These are phyloP conservation scores for Hirtodrosophila histrioides DNA, from an alignment of 2,888 invertebrate species.

Conservation along the genomic window DNA sequence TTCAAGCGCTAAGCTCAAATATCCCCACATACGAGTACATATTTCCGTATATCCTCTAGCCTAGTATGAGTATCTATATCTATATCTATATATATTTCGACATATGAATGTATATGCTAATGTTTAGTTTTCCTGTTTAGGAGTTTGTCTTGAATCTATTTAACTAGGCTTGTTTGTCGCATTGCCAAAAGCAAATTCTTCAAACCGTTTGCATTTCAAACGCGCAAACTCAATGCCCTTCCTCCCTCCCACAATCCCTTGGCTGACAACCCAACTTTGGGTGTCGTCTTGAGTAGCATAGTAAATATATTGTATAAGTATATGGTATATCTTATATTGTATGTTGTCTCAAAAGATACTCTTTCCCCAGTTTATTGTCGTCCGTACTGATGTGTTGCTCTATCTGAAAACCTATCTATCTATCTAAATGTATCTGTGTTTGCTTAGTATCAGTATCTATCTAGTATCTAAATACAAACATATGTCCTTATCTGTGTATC, in stretches of 20 bases:
- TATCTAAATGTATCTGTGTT: not conserved
- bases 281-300: constrained; percentile 27
- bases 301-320: constrained; percentile 8
- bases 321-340: constrained; percentile 1
- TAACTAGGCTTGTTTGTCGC: not conserved
- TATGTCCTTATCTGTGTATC: not conserved
- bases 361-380: constrained; percentile 13
- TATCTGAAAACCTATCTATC: not conserved
- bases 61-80: constrained; percentile 12
- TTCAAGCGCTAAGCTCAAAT: constrained; percentile 37
- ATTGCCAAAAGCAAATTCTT: constrained; percentile 10
- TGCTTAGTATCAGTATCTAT: not conserved
- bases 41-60: constrained; percentile 18
- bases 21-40: constrained; percentile 21
- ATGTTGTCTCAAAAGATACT: constrained; percentile 4
- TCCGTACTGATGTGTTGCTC: constrained; percentile 9
- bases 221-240: constrained; percentile 34
- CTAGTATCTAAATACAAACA: not conserved
- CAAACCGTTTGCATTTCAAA: constrained; percentile 18
- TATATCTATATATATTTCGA: constrained; percentile 1
- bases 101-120: not conserved
- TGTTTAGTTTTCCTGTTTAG: constrained; percentile 7
- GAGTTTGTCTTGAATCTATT: constrained; percentile 4
- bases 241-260: not conserved
- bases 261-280: not conserved